These are phyloP conservation scores for Indri indri DNA, from an alignment of 2,113 vertebrate species.

Conservation along the genomic window DNA sequence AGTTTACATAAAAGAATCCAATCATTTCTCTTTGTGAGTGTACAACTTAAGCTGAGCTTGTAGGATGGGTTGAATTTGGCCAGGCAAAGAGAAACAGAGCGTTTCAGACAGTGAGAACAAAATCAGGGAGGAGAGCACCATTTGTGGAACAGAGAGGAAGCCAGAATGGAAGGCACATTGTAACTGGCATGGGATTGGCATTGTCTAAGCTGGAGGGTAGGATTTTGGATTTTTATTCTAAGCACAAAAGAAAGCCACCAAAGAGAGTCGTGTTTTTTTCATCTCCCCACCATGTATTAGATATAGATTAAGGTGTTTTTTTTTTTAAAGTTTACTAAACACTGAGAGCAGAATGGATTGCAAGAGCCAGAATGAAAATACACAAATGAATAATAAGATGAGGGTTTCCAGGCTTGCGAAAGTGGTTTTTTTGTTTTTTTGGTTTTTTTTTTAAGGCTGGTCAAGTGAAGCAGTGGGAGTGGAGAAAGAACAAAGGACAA, in stretches of 20 bases:
- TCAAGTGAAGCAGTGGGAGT: too few species aligned
- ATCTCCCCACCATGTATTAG: not conserved
- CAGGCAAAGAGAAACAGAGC: not conserved
- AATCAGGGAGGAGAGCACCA: not conserved
- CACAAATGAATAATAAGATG: not conserved
- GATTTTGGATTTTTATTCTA: not conserved
- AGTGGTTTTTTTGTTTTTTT: too few species aligned
- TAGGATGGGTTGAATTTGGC: not conserved
- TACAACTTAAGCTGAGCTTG: not conserved
- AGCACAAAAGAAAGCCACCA: not conserved
- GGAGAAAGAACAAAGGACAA: too few species aligned
- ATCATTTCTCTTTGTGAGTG: not conserved
- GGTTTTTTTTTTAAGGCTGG: too few species aligned
- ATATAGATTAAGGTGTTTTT: not conserved
- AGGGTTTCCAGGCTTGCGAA: too few species aligned
- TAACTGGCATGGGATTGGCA: not conserved
- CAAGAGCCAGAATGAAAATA: not conserved
- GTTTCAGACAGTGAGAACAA: not conserved
- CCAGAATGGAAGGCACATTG: not conserved
- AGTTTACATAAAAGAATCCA: not conserved
- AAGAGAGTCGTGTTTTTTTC: not conserved
- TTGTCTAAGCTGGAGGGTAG: not conserved
- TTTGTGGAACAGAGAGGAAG: not conserved
- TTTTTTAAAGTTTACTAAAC: not conserved
- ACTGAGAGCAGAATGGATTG: not conserved